Percentiles rank a stretch among this genome's conserved stretches.
phyloP scores from a whole-genome alignment of 2,797 vertebrate species.

The Phalanger gymnotis region DNA sequence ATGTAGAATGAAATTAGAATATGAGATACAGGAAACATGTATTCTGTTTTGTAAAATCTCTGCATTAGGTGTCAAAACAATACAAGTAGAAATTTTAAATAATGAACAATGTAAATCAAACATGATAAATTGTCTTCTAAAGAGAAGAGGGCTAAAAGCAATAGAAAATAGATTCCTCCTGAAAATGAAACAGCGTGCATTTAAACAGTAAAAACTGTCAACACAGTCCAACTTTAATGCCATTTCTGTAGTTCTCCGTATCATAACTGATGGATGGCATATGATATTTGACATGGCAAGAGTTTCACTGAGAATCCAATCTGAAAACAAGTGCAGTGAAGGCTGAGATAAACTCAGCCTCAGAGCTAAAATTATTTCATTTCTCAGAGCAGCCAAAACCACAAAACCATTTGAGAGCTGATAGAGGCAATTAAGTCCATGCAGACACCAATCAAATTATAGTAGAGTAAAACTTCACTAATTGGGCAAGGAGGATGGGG shows the following conservation, averaged over 20 bases:
- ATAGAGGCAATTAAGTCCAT: conserved; percentile 5
- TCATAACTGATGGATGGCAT: conserved; percentile 47
- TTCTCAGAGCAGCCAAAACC: background rate
- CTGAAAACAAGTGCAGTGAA: conserved; percentile 37
- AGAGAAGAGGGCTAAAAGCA: conserved; percentile 65
- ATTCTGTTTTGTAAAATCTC: conserved; percentile 58
- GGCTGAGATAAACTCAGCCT: background rate
- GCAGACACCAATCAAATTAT: conserved; percentile 17
- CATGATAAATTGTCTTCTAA: conserved; percentile 47
- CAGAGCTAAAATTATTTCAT: conserved; percentile 20
- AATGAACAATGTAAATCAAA: conserved; percentile 65
- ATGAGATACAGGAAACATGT: background rate
- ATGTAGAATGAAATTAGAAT: conserved; percentile 53
- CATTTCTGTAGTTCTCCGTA: conserved; percentile 48
- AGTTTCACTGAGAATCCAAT: conserved; percentile 41
- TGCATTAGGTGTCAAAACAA: conserved; percentile 51
- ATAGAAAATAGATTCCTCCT: conserved; percentile 61
- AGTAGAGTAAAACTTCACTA: background rate
- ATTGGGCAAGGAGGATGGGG: background rate
- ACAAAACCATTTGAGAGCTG: background rate
- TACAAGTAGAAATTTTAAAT: conserved; percentile 60
- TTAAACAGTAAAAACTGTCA: conserved; percentile 63
- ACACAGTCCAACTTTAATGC: conserved; percentile 36
- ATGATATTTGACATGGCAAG: conserved; percentile 50
- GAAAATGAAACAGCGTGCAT: conserved; percentile 59